Conservation (phyloP, 2,888 invertebrate genomes). For the Ichneumon xanthorius region DNA sequence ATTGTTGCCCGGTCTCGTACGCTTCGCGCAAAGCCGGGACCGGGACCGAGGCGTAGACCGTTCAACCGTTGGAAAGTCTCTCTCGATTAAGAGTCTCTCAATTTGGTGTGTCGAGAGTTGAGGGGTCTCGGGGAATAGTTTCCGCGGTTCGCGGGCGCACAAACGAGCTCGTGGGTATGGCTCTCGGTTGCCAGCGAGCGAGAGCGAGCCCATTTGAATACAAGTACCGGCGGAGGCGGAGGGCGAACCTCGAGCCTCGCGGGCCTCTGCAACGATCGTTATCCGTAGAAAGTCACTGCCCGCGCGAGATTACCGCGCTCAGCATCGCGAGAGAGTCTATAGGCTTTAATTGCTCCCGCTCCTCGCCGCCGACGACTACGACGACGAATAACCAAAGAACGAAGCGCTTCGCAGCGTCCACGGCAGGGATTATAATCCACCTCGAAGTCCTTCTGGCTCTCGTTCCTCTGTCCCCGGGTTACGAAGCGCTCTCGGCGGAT, state of each 20-base stretch:
- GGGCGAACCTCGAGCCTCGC: slow-evolving; percentile 48
- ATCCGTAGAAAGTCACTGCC: slow-evolving; percentile 68
- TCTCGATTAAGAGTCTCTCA: slow-evolving; percentile 78
- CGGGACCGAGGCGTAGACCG: slow-evolving; percentile 21
- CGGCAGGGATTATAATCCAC: slow-evolving; percentile 59
- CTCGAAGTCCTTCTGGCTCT: slow-evolving; percentile 19
- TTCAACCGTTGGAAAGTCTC: slow-evolving; percentile 75
- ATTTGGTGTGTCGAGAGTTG: slow-evolving; percentile 73
- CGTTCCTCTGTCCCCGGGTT: not conserved
- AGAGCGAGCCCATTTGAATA: slow-evolving; percentile 63
- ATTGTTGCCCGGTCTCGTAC: not conserved
- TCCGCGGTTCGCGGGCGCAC: slow-evolving; percentile 61
- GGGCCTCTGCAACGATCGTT: slow-evolving; percentile 63
- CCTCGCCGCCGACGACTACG: slow-evolving; percentile 43
- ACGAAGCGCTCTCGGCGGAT: slow-evolving; percentile 13
- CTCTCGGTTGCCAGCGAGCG: slow-evolving; percentile 20
- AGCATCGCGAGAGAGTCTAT: slow-evolving; percentile 52
- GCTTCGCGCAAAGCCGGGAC: slow-evolving; percentile 9
- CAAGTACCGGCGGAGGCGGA: slow-evolving; percentile 59
- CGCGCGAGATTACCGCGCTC: slow-evolving; percentile 65
- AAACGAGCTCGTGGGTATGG: slow-evolving; percentile 40
- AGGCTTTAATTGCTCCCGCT: slow-evolving; percentile 66
- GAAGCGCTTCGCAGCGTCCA: slow-evolving; percentile 49
- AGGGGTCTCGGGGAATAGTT: slow-evolving; percentile 61
- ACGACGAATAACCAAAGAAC: slow-evolving; percentile 60